Evolutionary conservation across 2,113 vertebrate genomes (phyloP), one percentile per base, ranked within the genome.

Genomic region (Ranitomeya imitator): DNA sequence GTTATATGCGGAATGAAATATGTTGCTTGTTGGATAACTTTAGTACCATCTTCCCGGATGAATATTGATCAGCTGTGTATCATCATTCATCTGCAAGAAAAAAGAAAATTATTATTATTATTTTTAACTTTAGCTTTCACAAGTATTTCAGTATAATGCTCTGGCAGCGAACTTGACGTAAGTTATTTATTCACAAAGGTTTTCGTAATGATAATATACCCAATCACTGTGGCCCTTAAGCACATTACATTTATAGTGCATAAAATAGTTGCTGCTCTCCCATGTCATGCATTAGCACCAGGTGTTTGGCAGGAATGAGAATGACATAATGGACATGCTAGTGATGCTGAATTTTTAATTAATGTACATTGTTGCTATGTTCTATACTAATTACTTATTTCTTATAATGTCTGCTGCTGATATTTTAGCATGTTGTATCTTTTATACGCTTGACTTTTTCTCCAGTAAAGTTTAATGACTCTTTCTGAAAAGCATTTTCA

Each of bases 261-360:
- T 77, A 19, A 52, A 52, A 77, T 77, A 21, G 74, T 77, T 77
- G 74, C 51, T 52, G 74, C 18, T 52, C 51, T n/a, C 76, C 45
- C 76, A 78, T n/a, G 51, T 78, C 45, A 54, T 15, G 21, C 51
- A 78, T 78, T 52, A 78, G 51, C 51, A 78, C 76, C 76, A 78
- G 76, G 76, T 78, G 76, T 54, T 54, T 52, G 76, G 51, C 51
- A 54, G 19, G 76, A 16, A 37, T 54, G 51, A 5, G 21, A 21
- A 76, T n/a, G 10, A 19, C 76, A 78, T 74, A 54, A 78, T 54
- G 76, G 45, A n/a, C 51, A 13, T 78, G 76, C 45, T 52, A 19
- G 76, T 54, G 51, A 76, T 78, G 19, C 76, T 78, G 51, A 78
- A 78, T 78, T 78, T 74, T 78, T 52, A 78, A 78, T 78, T 18